Evolutionary conservation across 2,113 vertebrate species (phyloP), one percentile per base, ranked within the genome.

Genomic region (Cryptomyrus ogoouensis): DNA sequence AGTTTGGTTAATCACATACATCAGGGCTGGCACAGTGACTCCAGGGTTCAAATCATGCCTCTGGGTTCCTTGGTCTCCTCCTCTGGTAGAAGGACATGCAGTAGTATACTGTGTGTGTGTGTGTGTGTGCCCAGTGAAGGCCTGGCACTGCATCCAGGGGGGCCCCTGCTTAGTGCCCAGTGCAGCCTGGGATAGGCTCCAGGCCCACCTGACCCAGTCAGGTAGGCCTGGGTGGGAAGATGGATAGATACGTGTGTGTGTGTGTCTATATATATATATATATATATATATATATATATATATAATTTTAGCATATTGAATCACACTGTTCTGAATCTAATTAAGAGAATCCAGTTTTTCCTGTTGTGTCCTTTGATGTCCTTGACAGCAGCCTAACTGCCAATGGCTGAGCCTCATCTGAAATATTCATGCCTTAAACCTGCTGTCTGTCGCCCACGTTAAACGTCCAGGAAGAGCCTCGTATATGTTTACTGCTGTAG

Each of bases 351-450:
- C 31, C 35, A 31, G 49, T 44, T 58, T 46, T 49, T 4, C 10
- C 27, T 53, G 86, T 12, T 44, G 19, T 46, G 87, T 46, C 87
- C 56, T 88, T 88, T 52, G 12, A 58, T 88, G 87, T 88, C 87
- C 87, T 88, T 62, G 21, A 66, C 8, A 15, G 39, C 7, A 15
- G 56, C 10, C 5, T 12, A 21, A 47, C 27, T 66, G 87, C 56
- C 87, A 62, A n/a, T 66, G 12, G 87, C 42, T 53, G 19, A 42
- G 52, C 19, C 56, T 27, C 58, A 42, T 13, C 17, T 44, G 35
- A 88, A 66, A 88, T 17, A 62, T 66, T 44, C 53, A 66, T 12
- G 6, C 5, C 56, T 42, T 35, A 19, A 39, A 44, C 21, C n/a
- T 62, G 9, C 87, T 15, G 52, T 52, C 86, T 39, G 86, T 58